Conservation (phyloP, 2,797 vertebrate genomes). For the Neomorphus geoffroyi region DNA sequence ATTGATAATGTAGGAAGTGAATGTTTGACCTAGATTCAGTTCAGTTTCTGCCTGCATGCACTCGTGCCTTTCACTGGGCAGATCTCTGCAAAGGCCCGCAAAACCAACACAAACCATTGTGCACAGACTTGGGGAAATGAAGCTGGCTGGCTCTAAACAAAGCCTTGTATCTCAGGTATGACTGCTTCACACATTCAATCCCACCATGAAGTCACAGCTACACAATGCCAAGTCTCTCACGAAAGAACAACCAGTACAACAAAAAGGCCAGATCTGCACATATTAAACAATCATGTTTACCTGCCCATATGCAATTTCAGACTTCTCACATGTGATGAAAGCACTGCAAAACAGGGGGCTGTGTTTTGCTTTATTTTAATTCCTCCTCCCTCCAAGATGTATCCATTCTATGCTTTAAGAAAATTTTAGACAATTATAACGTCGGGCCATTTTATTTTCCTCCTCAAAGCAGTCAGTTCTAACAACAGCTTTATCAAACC, state of each 20-base stretch:
- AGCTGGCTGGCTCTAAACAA: not conserved
- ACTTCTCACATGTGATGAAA: not conserved
- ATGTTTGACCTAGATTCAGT: not conserved
- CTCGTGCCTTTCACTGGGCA: not conserved
- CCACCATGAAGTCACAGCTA: not conserved
- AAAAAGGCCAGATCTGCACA: not conserved
- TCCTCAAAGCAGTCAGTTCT: not conserved
- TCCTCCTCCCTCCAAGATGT: fast-evolving
- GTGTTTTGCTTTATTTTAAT: not conserved
- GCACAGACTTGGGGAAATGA: not conserved
- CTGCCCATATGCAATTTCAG: not conserved
- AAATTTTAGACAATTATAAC: not conserved
- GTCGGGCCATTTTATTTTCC: not conserved
- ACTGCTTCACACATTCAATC: not conserved
- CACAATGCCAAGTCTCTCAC: not conserved
- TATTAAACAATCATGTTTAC: not conserved
- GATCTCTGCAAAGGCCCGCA: not conserved
- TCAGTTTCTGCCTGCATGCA: not conserved
- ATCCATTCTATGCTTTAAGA: not conserved
- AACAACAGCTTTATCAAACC: not conserved
- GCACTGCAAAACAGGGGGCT: not conserved
- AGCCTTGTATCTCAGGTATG: not conserved
- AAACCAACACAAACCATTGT: not conserved
- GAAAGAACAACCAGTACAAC: not conserved
- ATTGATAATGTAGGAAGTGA: not conserved